Conservation (phyloP, 2,797 vertebrate species). For the Anomalospiza imberbis region DNA sequence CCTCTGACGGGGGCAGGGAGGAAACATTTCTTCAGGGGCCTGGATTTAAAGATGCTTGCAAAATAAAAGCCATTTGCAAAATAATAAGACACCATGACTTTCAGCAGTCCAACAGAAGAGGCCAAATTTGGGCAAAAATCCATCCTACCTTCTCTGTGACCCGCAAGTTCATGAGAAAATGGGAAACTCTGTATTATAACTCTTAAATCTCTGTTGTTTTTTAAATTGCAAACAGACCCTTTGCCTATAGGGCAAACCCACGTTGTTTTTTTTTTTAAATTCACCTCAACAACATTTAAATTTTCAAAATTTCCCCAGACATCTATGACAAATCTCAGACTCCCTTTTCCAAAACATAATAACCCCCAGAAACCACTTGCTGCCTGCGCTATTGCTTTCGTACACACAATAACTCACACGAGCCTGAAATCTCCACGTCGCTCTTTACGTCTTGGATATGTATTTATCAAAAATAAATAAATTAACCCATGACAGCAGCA, state of each 20-base stretch:
- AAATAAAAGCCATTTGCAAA: background rate
- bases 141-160: background rate
- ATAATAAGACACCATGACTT: background rate
- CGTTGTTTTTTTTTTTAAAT: background rate
- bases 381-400: accelerated
- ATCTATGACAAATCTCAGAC: background rate
- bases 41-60: background rate
- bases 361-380: background rate
- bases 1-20: accelerated
- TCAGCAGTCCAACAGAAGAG: background rate
- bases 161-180: background rate
- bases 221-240: background rate
- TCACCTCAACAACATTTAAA: background rate
- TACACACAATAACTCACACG: accelerated
- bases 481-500: accelerated
- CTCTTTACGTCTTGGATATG: background rate
- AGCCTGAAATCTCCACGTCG: background rate
- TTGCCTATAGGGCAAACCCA: background rate
- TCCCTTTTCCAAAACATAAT: slow-evolving; percentile 11
- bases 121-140: background rate
- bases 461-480: background rate
- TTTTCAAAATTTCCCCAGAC: background rate
- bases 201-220: background rate
- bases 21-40: background rate
- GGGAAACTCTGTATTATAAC: background rate